Evolutionary conservation across 2,888 invertebrate species (phyloP).

Genomic region (Acanthosepion lycidas): DNA sequence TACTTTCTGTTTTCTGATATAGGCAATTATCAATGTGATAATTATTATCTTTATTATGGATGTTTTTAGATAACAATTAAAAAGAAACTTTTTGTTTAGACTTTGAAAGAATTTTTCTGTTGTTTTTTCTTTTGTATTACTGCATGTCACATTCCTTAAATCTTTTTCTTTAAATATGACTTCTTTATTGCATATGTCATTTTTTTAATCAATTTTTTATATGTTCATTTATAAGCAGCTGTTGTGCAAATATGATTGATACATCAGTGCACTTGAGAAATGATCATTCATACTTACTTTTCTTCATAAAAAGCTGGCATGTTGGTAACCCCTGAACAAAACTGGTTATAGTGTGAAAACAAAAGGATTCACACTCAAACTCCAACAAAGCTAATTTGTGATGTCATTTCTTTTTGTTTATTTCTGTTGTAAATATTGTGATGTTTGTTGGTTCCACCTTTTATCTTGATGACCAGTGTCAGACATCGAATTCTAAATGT

Average conservation of each 20-base stretch:
- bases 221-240: background rate
- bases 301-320: background rate
- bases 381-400: conserved; percentile 1
- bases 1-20: background rate
- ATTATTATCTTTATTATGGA: background rate
- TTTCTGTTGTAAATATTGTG: background rate
- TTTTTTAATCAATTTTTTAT: background rate
- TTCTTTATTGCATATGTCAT: background rate
- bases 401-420: background rate
- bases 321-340: too few species aligned
- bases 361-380: background rate
- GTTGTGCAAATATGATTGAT: background rate
- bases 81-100: background rate
- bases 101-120: background rate
- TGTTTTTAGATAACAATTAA: background rate
- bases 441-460: conserved; percentile 20
- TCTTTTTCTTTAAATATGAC: background rate
- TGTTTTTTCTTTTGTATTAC: background rate
- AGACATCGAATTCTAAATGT: conserved; percentile 10
- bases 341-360: background rate
- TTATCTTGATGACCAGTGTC: conserved; percentile 13
- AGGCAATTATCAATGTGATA: background rate
- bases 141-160: background rate
- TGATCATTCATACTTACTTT: background rate
- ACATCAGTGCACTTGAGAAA: background rate